Conservation (phyloP, 2,113 vertebrate genomes). For the Lipophrys pholis region DNA sequence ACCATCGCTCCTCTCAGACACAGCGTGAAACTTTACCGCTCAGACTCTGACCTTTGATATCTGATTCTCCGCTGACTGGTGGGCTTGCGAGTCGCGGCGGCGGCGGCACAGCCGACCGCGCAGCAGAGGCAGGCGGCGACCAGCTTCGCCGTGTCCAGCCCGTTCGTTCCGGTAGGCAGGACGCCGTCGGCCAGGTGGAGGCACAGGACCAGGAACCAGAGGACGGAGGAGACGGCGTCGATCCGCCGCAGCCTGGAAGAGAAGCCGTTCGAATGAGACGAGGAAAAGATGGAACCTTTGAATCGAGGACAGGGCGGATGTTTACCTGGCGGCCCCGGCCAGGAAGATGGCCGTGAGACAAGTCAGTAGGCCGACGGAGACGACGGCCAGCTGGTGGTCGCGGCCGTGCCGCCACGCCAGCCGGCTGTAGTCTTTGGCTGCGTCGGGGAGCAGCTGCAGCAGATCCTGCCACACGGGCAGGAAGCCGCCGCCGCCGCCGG, state of each 20-base stretch:
- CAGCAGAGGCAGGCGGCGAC: constrained; percentile 89
- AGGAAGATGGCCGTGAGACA: constrained; percentile 90
- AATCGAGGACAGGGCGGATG: no score
- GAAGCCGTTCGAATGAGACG: no score
- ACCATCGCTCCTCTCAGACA: constrained; percentile 55
- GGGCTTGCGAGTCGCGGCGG: constrained; percentile 90
- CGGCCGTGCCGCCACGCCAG: constrained; percentile 86
- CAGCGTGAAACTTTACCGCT: constrained; percentile 84
- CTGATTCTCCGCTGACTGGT: constrained; percentile 87
- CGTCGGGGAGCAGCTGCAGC: constrained; percentile 83
- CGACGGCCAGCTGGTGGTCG: constrained; percentile 86
- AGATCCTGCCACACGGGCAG: constrained; percentile 81
- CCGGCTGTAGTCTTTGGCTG: constrained; percentile 72
- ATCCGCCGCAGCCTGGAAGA: constrained; percentile 90
- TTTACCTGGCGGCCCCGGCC: constrained; percentile 89
- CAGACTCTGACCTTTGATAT: constrained; percentile 97
- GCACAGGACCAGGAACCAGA: constrained; percentile 91
- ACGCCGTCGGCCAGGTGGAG: constrained; percentile 86
- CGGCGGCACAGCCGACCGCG: constrained; percentile 91
- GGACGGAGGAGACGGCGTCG: constrained; percentile 87
- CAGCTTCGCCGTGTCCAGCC: constrained; percentile 89
- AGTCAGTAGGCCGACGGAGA: constrained; percentile 87
- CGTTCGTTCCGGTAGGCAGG: constrained; percentile 75
- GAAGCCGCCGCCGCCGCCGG: constrained; percentile 9
- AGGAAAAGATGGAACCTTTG: no score